Evolutionary conservation across 2,797 vertebrate genomes (phyloP).

Genomic region (Ceyx erithaca): DNA sequence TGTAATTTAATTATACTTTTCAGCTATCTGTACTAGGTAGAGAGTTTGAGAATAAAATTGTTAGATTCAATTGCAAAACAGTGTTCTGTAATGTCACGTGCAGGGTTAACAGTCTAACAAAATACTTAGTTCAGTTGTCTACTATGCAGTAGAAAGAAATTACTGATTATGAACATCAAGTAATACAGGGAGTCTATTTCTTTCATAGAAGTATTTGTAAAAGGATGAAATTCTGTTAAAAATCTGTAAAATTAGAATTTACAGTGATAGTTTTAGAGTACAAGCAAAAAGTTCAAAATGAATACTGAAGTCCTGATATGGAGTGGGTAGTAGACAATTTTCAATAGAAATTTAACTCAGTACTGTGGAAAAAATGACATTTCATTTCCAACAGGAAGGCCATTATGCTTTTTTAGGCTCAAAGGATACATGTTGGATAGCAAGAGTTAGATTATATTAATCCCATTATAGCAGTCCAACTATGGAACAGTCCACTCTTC

Average conservation of each 20-base stretch:
- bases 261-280: neutral
- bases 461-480: neutral
- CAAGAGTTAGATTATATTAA: neutral
- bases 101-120: neutral
- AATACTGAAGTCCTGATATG: neutral
- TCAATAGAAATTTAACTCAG: neutral
- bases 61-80: neutral
- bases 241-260: neutral
- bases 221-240: neutral
- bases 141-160: neutral
- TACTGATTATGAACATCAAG: neutral
- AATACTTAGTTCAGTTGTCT: neutral
- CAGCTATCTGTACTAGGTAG: neutral
- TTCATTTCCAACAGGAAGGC: neutral
- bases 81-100: neutral
- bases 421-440: neutral
- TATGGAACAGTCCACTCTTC: neutral
- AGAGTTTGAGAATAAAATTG: neutral
- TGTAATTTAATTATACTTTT: neutral
- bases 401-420: neutral
- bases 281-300: neutral
- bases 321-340: neutral
- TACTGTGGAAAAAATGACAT: neutral
- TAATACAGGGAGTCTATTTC: neutral
- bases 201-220: neutral